Conservation (phyloP, 1,140 invertebrate genomes). For the Eriocheir sinensis region DNA sequence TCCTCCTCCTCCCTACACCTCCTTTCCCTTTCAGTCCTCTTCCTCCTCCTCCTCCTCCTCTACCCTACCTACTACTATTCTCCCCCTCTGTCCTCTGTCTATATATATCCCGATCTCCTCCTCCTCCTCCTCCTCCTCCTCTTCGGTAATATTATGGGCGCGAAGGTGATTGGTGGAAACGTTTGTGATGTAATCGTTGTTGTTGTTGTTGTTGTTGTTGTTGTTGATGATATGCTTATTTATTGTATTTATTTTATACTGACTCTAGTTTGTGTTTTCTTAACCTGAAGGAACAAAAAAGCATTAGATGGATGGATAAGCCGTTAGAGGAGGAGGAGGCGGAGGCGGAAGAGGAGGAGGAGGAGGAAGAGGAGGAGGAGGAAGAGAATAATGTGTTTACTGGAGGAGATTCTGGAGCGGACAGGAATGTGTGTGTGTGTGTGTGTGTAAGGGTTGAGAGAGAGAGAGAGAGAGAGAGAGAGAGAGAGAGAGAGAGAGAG, state of each 20-base stretch:
- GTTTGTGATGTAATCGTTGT: neutral
- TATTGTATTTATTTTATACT: no score
- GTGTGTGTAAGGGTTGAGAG: neutral
- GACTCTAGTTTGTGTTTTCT: no score
- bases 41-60: neutral
- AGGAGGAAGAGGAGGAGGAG: neutral
- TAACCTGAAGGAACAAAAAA: no score
- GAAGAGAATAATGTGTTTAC: conserved; percentile 3
- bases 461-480: conserved; percentile 22
- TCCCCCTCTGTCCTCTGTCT: neutral
- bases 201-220: neutral
- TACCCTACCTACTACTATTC: neutral
- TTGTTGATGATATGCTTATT: neutral
- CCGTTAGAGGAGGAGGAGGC: no score
- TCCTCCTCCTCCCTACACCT: neutral
- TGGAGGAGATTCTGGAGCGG: neutral
- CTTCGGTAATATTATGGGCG: neutral
- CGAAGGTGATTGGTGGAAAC: neutral
- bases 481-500: conserved; percentile 22
- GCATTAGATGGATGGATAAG: no score
- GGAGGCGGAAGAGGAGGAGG: neutral
- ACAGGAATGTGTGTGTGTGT: neutral
- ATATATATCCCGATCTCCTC: no score
- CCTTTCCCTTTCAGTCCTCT: conserved; percentile 19
- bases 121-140: conserved; percentile 13